phyloP scores from a whole-genome alignment of 2,888 invertebrate species.

The Agrochola lota region DNA sequence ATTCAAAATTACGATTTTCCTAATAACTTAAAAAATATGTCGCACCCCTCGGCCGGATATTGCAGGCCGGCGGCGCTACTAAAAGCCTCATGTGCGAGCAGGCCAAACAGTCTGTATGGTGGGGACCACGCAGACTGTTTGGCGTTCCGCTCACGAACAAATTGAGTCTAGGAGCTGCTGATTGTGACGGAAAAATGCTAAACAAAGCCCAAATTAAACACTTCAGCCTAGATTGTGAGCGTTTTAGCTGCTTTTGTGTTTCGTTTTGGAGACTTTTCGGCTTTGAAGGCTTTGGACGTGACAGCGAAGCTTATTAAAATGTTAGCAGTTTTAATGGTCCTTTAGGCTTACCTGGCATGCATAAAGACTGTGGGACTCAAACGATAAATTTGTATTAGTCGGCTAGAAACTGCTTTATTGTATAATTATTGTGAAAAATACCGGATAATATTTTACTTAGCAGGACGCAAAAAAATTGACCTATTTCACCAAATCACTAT shows the following conservation, averaged over 20 bases:
- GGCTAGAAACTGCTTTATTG: not conserved
- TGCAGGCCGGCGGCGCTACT: slow-evolving; percentile 55
- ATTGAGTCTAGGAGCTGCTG: slow-evolving; percentile 69
- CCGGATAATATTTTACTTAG: not conserved
- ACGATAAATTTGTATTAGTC: not conserved
- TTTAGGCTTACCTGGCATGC: slow-evolving; percentile 14
- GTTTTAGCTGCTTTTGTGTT: slow-evolving; percentile 52
- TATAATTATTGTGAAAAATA: not conserved
- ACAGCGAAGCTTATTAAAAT: slow-evolving; percentile 44
- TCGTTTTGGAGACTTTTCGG: slow-evolving; percentile 45
- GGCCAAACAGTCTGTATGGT: slow-evolving; percentile 1
- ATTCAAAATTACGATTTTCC: not conserved
- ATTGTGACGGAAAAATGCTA: slow-evolving; percentile 71
- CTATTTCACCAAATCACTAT: slow-evolving; percentile 32
- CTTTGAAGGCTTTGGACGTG: slow-evolving; percentile 39
- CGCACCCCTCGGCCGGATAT: slow-evolving; percentile 64
- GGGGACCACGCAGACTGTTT: slow-evolving; percentile 51
- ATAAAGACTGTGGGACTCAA: not conserved
- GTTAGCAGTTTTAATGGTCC: slow-evolving; percentile 21
- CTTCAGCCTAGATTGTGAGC: slow-evolving; percentile 42
- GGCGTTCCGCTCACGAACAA: slow-evolving; percentile 67
- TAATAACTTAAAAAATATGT: slow-evolving; percentile 2
- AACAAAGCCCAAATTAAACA: slow-evolving; percentile 68
- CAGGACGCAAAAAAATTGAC: not conserved
- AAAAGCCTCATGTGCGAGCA: slow-evolving; percentile 45